Evolutionary conservation across 2,113 vertebrate species (phyloP), one percentile per base, ranked within the genome.

Genomic region (Amazona vittata): DNA sequence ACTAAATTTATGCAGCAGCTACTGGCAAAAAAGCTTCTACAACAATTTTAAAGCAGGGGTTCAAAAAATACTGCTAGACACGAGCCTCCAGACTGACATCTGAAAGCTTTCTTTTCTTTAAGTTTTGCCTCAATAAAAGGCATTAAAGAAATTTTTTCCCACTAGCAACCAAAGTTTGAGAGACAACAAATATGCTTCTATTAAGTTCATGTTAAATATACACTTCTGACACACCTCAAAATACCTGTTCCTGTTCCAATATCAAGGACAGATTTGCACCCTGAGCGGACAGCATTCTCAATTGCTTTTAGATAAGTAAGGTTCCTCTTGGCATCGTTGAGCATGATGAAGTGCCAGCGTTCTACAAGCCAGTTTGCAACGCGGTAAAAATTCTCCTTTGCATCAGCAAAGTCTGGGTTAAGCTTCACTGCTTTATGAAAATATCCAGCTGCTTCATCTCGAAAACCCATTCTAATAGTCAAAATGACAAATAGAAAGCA

Each of bases 341-440:
- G 99, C 99, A 99, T 99, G 41, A 99, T 97, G 97, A 99, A 99
- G 93, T 99, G 99, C 99, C 99, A 99, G 71, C 99, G 99, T 85
- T 99, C 99, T 90, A 99, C 99, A 92, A 99, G 97, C 99, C 99
- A 99, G 98, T 99, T 99, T 11, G 99, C 99, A 89, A 99, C 99
- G 1, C 99, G 98, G 94, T 99, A 99, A 94, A 99, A 99, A 95
- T 99, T 99, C 97, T 99, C 99, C 94, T 98, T 99, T 47, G 99
- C 99, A 46, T 99, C 99, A 10, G 94, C 98, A 57, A 98, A 99
- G 83, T 99, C 98, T 8, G 99, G 99, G 78, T 98, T 99, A 67
- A 99, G 96, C 93, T 99, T 99, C 87, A 99, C 98, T 29, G 99
- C 99, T 97, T 99, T 99, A 86, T 98, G 98, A 90, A 99, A 99